phyloP scores from a whole-genome alignment of 1,140 invertebrate genomes.

The Sweltsa coloradensis region DNA sequence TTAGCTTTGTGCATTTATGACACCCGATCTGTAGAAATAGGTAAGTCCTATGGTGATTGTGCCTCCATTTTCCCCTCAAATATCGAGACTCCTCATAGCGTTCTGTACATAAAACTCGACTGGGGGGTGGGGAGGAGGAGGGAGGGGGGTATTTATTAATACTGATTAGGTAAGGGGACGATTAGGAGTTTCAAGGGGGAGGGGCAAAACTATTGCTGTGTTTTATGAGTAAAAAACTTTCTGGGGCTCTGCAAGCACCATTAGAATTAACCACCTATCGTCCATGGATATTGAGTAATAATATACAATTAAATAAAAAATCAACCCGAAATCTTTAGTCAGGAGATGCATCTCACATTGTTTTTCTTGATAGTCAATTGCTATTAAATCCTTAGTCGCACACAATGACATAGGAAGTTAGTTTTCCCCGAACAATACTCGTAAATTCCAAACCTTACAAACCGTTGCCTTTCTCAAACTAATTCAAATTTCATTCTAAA shows the following conservation, averaged over 20 bases:
- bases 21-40: neutral
- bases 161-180: neutral
- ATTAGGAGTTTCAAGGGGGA: too few species aligned
- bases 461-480: neutral
- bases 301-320: neutral
- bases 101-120: neutral
- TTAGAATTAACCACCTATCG: neutral
- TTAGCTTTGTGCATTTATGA: too few species aligned
- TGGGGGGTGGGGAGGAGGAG: neutral
- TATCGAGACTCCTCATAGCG: neutral
- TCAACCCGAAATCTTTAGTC: neutral
- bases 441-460: neutral
- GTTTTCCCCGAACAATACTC: neutral
- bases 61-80: neutral
- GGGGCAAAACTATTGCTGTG: constrained; percentile 11
- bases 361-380: constrained; percentile 9
- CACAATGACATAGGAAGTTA: neutral
- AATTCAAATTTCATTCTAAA: neutral
- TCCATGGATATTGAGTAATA: neutral
- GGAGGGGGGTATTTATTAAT: neutral
- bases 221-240: constrained; percentile 1
- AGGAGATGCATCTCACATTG: neutral
- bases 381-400: constrained; percentile 2
- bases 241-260: constrained; percentile 3
- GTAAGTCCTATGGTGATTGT: neutral